These are phyloP conservation scores for Zeugodacus cucurbitae DNA, from an alignment of 1,140 invertebrate genomes.

Conservation along the genomic window DNA sequence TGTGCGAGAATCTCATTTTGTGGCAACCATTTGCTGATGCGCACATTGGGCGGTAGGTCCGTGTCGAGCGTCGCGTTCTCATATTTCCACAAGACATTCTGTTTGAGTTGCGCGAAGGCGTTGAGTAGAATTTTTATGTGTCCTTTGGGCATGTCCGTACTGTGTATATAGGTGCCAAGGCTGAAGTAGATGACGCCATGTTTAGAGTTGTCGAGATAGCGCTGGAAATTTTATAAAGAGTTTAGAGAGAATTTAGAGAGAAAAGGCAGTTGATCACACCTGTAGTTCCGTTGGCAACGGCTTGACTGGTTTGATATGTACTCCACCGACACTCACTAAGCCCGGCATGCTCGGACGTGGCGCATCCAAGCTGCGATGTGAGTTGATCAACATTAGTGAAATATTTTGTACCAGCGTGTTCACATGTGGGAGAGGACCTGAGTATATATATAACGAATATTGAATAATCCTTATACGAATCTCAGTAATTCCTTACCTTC, in stretches of 20 bases:
- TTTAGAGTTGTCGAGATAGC: conserved; percentile 68
- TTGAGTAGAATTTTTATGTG: conserved; percentile 66
- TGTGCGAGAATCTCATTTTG: conserved; percentile 70
- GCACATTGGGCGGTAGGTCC: conserved; percentile 70
- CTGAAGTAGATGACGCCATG: conserved; percentile 72
- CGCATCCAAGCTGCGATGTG: conserved; percentile 67
- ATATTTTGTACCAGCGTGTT: conserved; percentile 68
- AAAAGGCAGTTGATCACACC: not conserved
- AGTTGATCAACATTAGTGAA: conserved; percentile 69
- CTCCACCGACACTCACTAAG: conserved; percentile 68
- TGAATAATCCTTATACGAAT: not conserved
- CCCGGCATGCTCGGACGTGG: conserved; percentile 68
- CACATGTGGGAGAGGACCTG: conserved; percentile 61
- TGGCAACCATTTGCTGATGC: conserved; percentile 75
- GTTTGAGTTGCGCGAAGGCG: conserved; percentile 70
- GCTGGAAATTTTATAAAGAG: conserved; percentile 51
- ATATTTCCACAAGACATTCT: conserved; percentile 75
- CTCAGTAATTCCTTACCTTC: conserved; percentile 46
- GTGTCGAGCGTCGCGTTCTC: conserved; percentile 63
- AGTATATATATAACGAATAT: too few species aligned
- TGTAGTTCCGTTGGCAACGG: conserved; percentile 64
- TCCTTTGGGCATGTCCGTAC: conserved; percentile 66
- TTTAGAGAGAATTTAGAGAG: not conserved
- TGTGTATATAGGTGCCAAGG: conserved; percentile 71
- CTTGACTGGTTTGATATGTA: conserved; percentile 66